These are phyloP conservation scores for Cervus canadensis DNA, from an alignment of 2,113 vertebrate species.

Conservation along the genomic window DNA sequence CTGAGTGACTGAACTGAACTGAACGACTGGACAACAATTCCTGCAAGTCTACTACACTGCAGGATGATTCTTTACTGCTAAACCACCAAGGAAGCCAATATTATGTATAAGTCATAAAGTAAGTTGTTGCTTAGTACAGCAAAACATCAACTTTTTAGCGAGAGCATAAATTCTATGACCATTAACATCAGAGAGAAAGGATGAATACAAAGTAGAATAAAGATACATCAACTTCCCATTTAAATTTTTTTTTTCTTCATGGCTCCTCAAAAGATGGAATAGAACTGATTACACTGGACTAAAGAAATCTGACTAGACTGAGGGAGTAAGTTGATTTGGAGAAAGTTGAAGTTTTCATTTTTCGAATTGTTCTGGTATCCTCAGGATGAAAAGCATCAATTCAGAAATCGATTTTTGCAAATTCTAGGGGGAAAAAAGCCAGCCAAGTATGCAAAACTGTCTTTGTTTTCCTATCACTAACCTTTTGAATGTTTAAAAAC, in stretches of 20 bases:
- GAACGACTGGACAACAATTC: background rate
- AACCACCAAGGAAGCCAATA: background rate
- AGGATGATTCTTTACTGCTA: background rate
- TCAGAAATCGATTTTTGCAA: background rate
- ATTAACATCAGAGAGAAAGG: background rate
- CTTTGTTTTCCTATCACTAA: background rate
- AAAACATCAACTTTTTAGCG: constrained; percentile 11
- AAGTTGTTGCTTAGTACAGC: background rate
- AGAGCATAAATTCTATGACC: background rate
- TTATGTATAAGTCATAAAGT: background rate
- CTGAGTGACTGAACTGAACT: background rate
- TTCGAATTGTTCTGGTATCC: background rate
- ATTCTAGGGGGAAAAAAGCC: background rate
- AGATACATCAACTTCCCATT: background rate
- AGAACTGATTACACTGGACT: background rate
- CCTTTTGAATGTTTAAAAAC: background rate
- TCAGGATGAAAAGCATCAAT: background rate
- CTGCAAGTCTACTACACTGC: background rate
- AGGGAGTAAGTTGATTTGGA: background rate
- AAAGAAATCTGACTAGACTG: background rate
- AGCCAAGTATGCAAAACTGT: background rate
- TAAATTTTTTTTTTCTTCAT: background rate
- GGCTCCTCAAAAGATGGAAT: background rate
- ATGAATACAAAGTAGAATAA: background rate
- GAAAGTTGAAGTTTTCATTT: background rate